A percentile compares a stretch with the other conserved stretches of the same genome.
Evolutionary conservation across 2,113 vertebrate genomes (phyloP).

Genomic region (Pygoscelis adeliae): DNA sequence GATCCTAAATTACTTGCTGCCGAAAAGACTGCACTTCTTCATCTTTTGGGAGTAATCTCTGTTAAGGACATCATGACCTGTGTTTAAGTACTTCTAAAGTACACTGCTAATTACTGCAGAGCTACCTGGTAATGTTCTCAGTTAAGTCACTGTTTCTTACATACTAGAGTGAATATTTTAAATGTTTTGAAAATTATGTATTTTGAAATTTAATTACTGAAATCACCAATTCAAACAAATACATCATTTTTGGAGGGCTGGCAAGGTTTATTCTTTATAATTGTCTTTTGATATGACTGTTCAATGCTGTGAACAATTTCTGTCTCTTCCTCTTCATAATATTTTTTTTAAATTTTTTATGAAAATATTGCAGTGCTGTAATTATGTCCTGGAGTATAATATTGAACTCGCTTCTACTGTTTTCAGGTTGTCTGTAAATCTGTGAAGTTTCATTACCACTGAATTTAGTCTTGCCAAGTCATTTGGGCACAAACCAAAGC

Average conservation of each 20-base stretch:
- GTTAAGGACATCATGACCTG: background rate
- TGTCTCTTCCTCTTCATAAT: background rate
- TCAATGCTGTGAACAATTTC: background rate
- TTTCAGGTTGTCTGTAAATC: slow-evolving; percentile 13
- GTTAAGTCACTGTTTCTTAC: background rate
- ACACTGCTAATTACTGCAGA: background rate
- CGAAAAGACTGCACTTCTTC: background rate
- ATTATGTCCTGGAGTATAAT: background rate
- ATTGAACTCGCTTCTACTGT: slow-evolving; percentile 18
- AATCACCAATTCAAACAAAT: background rate
- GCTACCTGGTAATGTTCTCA: background rate
- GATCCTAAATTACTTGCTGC: background rate
- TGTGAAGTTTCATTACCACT: slow-evolving; percentile 41
- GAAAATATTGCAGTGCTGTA: background rate
- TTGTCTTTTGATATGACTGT: background rate
- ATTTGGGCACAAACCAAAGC: background rate
- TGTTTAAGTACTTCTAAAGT: background rate
- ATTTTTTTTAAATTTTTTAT: background rate
- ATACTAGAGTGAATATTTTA: background rate
- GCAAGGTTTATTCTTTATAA: background rate
- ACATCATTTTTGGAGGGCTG: background rate
- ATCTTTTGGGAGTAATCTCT: background rate
- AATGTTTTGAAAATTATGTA: background rate
- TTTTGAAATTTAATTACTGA: background rate
- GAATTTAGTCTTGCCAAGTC: background rate